phyloP scores from a whole-genome alignment of 1,140 invertebrate species.

The Tetramorium parvispinum region DNA sequence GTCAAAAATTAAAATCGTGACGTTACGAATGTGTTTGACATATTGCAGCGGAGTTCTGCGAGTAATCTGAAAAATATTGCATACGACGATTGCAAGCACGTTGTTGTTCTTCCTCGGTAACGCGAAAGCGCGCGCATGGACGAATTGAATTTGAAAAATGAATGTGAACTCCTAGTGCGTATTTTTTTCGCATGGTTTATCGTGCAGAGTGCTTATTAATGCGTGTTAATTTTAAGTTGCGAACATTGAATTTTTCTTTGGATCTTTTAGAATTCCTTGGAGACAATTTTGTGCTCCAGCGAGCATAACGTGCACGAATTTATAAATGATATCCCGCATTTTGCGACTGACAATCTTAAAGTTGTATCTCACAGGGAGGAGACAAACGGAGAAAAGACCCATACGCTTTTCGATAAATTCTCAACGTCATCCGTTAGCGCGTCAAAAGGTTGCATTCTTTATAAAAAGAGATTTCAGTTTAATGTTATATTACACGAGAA shows the following conservation, averaged over 20 bases:
- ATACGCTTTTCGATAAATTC: conserved; percentile 15
- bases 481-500: background rate
- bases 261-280: conserved; percentile 57
- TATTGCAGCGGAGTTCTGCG: background rate
- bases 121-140: conserved; percentile 17
- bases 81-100: background rate
- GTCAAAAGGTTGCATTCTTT: conserved; percentile 41
- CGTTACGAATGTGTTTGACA: background rate
- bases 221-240: background rate
- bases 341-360: conserved; percentile 14
- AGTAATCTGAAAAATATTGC: conserved; percentile 7
- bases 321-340: conserved; percentile 38
- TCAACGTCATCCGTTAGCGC: conserved; percentile 2
- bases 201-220: background rate
- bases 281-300: conserved; percentile 40
- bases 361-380: conserved; percentile 14
- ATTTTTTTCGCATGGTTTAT: background rate
- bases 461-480: background rate
- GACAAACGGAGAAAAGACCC: conserved; percentile 6
- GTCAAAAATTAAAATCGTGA: background rate
- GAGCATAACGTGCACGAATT: conserved; percentile 46
- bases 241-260: background rate
- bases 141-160: conserved; percentile 33
- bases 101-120: background rate
- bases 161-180: conserved; percentile 60